These are phyloP conservation scores for Parambassis ranga DNA, from an alignment of 2,797 vertebrate genomes.

Conservation along the genomic window DNA sequence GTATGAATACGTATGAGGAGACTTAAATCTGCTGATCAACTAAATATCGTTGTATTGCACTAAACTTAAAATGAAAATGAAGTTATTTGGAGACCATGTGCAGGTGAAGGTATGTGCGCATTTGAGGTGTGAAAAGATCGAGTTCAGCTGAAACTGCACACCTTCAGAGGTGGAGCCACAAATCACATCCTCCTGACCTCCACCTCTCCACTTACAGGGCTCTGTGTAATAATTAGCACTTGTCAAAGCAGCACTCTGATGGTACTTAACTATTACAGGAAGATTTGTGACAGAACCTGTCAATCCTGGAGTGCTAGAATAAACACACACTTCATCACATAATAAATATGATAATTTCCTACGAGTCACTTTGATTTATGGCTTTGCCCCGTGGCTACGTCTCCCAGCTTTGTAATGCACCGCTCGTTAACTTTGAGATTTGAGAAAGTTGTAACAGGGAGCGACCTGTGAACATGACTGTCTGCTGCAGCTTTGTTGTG, in stretches of 20 bases:
- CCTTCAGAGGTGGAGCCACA: not conserved
- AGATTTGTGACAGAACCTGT: constrained; percentile 31
- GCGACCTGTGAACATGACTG: not conserved
- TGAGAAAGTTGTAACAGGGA: not conserved
- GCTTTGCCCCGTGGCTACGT: constrained; percentile 26
- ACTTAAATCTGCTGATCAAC: no score
- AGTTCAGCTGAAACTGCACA: not conserved
- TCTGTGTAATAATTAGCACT: constrained; percentile 30
- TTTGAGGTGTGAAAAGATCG: no score
- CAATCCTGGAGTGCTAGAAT: constrained; percentile 20
- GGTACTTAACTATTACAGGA: constrained; percentile 10
- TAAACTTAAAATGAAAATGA: no score
- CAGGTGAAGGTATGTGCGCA: no score
- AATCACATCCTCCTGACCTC: not conserved
- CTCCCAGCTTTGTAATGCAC: constrained; percentile 5
- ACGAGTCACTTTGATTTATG: constrained; percentile 43
- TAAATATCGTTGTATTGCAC: no score
- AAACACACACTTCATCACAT: constrained; percentile 36
- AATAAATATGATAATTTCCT: constrained; percentile 37
- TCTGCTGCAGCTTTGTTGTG: not conserved
- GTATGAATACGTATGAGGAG: no score
- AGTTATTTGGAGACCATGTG: no score
- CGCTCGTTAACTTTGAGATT: constrained; percentile 20
- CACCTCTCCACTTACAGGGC: not conserved
- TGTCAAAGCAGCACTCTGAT: constrained; percentile 18